Evolutionary conservation across 1,140 invertebrate genomes (phyloP).

Genomic region (Ceratina japonica): DNA sequence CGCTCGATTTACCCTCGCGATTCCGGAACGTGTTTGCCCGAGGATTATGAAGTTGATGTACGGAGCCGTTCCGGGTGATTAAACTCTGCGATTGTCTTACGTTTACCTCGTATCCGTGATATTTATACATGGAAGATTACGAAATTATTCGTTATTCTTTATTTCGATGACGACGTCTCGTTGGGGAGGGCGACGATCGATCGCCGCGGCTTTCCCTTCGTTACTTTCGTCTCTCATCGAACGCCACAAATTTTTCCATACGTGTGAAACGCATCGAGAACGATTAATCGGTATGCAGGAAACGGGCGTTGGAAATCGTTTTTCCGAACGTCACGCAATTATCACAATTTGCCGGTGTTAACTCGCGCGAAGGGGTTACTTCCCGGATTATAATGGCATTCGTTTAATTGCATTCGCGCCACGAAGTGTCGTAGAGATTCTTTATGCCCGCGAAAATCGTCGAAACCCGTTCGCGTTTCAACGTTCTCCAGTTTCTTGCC

Average conservation of each 20-base stretch:
- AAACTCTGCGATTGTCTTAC: not conserved
- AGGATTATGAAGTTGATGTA: slow-evolving; percentile 19
- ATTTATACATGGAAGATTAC: not conserved
- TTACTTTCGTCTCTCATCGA: not conserved
- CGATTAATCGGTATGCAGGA: slow-evolving; percentile 27
- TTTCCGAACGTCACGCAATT: slow-evolving; percentile 36
- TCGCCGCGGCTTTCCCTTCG: not conserved
- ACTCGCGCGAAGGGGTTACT: not conserved
- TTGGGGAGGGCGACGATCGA: not conserved
- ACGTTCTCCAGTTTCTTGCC: not conserved
- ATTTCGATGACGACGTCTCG: not conserved
- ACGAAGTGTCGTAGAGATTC: not conserved
- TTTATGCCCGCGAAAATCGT: slow-evolving; percentile 15
- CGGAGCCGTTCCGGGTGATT: slow-evolving; percentile 2
- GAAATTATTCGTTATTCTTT: too few species aligned
- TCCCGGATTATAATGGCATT: slow-evolving; percentile 21
- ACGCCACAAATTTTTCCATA: not conserved
- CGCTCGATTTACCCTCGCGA: not conserved
- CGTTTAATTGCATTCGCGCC: slow-evolving; percentile 22
- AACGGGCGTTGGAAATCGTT: not conserved
- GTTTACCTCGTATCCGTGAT: not conserved
- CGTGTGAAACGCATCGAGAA: not conserved
- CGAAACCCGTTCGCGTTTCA: not conserved
- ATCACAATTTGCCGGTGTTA: not conserved
- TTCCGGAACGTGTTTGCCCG: not conserved